phyloP scores from a whole-genome alignment of 2,888 invertebrate species.

The Nomada hirtipes region DNA sequence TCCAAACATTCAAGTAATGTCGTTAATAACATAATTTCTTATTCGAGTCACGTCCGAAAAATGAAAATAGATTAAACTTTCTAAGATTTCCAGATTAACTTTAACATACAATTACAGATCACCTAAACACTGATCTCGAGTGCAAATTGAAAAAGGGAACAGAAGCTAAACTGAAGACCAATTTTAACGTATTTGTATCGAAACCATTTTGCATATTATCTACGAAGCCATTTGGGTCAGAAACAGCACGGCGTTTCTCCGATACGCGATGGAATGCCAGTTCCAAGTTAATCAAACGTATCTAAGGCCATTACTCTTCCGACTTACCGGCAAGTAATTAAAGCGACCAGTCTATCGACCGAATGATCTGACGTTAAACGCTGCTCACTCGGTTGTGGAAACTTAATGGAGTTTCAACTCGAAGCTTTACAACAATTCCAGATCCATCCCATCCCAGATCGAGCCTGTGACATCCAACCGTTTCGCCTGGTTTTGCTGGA shows the following conservation, averaged over 20 bases:
- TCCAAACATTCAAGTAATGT: too few relatives aligned
- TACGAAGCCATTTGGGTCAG: not conserved
- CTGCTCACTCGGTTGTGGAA: slow-evolving; percentile 49
- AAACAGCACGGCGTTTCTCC: slow-evolving; percentile 14
- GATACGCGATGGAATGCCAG: slow-evolving; percentile 36
- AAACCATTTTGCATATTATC: slow-evolving; percentile 28
- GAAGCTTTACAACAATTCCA: slow-evolving; percentile 63
- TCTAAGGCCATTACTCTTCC: slow-evolving; percentile 43
- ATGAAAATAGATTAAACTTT: too few relatives aligned
- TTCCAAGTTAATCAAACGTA: slow-evolving; percentile 22
- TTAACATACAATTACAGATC: not conserved
- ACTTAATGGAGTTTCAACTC: slow-evolving; percentile 62
- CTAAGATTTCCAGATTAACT: not conserved
- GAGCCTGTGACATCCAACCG: slow-evolving; percentile 15
- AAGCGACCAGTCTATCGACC: slow-evolving; percentile 67
- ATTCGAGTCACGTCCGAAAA: too few relatives aligned
- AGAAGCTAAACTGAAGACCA: not conserved
- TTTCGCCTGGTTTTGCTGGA: slow-evolving; percentile 7
- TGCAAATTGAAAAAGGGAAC: not conserved
- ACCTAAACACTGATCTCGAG: not conserved
- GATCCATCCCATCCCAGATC: too few relatives aligned
- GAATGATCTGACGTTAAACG: slow-evolving; percentile 62
- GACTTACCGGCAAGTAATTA: slow-evolving; percentile 69
- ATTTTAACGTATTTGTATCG: not conserved
- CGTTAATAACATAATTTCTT: too few relatives aligned